Evolutionary conservation across 1,140 invertebrate species (phyloP).

Genomic region (Triops cancriformis): DNA sequence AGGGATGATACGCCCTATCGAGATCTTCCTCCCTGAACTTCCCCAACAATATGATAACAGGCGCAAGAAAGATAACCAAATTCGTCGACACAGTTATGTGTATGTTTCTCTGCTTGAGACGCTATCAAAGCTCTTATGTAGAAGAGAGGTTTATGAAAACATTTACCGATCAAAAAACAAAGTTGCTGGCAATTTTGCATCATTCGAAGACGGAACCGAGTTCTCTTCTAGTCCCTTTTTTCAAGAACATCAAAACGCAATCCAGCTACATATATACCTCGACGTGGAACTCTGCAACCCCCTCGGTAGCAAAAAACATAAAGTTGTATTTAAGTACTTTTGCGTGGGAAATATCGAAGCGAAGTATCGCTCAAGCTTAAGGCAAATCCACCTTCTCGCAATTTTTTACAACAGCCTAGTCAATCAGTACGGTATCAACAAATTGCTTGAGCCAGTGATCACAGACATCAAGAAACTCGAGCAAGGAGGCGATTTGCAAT

Average conservation of each 20-base stretch:
- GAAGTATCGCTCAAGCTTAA: slow-evolving; percentile 9
- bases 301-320: neutral
- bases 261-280: slow-evolving; percentile 4
- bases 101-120: neutral
- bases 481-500: neutral
- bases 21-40: neutral
- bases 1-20: neutral
- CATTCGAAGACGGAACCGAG: slow-evolving; percentile 8
- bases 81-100: no score
- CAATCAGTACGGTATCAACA: neutral
- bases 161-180: neutral
- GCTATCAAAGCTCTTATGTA: neutral
- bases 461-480: slow-evolving; percentile 16
- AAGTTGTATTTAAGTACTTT: slow-evolving; percentile 14
- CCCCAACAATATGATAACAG: neutral
- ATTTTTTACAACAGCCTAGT: no score
- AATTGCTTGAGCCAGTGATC: neutral
- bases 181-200: neutral
- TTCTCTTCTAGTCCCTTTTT: neutral
- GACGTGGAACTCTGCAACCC: neutral
- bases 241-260: neutral
- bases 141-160: neutral
- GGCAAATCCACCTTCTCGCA: neutral
- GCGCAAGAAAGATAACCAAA: neutral
- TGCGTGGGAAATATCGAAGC: neutral